phyloP scores from a whole-genome alignment of 2,797 vertebrate species.

The Notamacropus eugenii region DNA sequence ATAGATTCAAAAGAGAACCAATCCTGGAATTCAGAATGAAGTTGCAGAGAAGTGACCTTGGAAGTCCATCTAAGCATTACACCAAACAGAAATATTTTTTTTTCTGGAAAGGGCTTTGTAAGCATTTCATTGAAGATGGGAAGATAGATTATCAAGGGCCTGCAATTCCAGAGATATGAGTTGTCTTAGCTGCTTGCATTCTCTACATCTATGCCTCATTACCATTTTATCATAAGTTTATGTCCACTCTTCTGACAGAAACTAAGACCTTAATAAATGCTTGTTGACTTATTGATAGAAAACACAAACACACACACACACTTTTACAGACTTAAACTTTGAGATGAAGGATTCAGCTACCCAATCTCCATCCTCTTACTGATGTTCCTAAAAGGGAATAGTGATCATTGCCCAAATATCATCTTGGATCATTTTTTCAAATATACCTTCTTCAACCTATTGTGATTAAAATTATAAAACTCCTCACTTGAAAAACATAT shows the following conservation, averaged over 20 bases:
- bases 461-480: neutral
- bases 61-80: neutral
- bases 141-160: no score
- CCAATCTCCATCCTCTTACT: neutral
- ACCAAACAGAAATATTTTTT: no score
- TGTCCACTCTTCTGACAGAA: neutral
- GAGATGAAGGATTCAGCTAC: neutral
- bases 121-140: neutral
- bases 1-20: neutral
- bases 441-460: neutral
- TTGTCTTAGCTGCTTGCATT: no score
- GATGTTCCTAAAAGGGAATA: neutral
- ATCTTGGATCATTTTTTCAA: neutral
- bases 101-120: neutral
- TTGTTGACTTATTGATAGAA: no score
- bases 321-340: no score
- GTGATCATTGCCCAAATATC: neutral
- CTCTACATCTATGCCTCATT: neutral
- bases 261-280: neutral
- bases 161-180: no score
- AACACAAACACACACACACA: no score
- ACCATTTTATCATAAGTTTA: neutral
- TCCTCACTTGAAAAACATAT: neutral
- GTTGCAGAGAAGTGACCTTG: neutral
- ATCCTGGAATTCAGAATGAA: neutral